Evolutionary conservation across 2,888 invertebrate species (phyloP).

Genomic region (Agrochola circellaris): DNA sequence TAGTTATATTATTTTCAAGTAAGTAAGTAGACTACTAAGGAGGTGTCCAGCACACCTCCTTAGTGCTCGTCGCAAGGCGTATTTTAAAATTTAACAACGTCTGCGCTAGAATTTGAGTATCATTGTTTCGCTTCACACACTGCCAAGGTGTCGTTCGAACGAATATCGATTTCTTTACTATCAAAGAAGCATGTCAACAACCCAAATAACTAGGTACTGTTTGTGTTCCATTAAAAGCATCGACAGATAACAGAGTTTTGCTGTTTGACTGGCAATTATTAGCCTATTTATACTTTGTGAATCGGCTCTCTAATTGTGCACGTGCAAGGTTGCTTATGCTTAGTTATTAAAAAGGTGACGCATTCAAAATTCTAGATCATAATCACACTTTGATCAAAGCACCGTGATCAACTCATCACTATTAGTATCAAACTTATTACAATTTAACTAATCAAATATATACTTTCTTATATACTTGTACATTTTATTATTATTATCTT

Average conservation of each 20-base stretch:
- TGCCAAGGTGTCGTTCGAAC: constrained; percentile 48
- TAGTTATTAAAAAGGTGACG: not conserved
- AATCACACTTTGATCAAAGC: not conserved
- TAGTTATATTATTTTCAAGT: too few relatives aligned
- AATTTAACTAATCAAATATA: too few relatives aligned
- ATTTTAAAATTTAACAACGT: not conserved
- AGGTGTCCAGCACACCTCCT: too few relatives aligned
- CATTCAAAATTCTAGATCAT: constrained; percentile 3
- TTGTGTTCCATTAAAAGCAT: constrained; percentile 30
- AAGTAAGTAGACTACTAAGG: not conserved
- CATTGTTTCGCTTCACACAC: constrained; percentile 26
- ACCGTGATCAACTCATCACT: not conserved
- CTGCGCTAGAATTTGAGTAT: not conserved
- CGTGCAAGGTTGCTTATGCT: not conserved
- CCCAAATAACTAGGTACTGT: constrained; percentile 40
- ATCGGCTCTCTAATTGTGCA: constrained; percentile 7
- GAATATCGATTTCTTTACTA: constrained; percentile 71
- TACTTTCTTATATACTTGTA: too few relatives aligned
- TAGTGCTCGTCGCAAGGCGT: not conserved
- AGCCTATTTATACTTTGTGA: not conserved
- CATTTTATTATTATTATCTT: too few relatives aligned
- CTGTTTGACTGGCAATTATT: constrained; percentile 21
- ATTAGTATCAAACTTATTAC: not conserved
- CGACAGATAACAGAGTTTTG: constrained; percentile 35
- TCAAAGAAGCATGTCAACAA: constrained; percentile 69